Evolutionary conservation across 2,888 invertebrate genomes (phyloP), one percentile per base, ranked within the genome.

Genomic region (Idaea biselata): DNA sequence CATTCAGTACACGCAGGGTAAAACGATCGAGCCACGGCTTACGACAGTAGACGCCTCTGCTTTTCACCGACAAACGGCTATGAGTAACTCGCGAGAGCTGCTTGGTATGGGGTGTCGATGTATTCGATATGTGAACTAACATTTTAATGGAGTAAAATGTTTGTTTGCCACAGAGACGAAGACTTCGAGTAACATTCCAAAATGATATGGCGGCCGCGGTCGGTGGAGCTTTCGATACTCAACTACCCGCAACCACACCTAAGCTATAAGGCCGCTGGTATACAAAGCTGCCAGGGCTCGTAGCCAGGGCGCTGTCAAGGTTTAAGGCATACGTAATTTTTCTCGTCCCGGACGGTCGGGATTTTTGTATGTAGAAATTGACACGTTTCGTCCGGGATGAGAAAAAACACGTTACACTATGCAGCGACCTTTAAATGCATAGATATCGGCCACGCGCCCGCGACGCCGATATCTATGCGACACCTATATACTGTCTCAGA

Each of bases 151-250:
- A 78, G 75, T 74, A 81, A 83, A 84, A 83, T 84, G 80, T 88
- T 89, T 90, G 86, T 90, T 89, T 91, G 88, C 88, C 78, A 79
- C 91, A 90, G 91, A 91, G 82, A 88, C 87, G 89, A 91, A 91
- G 91, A 89, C 89, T 68, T 76, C 89, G 78, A 84, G 87, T 89
- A 91, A 89, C 88, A 89, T 91, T 89, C 89, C 90, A 87, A 90
- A 91, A 90, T 90, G 89, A 90, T 88, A 74, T 73, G 71, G 72
- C 72, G 73, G 72, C 71, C 76, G 71, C 72, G 70, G 73, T 63
- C 73, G 67, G 74, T 66, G 73, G 65, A 69, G 66, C 73, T 73
- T 65, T 66, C 66, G 60, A 73, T 61, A 67, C 75, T 67, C 64
- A 67, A 71, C 74, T 62, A 72, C 70, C 70, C 67, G 68, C 71